A percentile compares a stretch with the other conserved stretches of the same genome.
phyloP scores from a whole-genome alignment of 2,113 vertebrate species.

The Isurus oxyrinchus region DNA sequence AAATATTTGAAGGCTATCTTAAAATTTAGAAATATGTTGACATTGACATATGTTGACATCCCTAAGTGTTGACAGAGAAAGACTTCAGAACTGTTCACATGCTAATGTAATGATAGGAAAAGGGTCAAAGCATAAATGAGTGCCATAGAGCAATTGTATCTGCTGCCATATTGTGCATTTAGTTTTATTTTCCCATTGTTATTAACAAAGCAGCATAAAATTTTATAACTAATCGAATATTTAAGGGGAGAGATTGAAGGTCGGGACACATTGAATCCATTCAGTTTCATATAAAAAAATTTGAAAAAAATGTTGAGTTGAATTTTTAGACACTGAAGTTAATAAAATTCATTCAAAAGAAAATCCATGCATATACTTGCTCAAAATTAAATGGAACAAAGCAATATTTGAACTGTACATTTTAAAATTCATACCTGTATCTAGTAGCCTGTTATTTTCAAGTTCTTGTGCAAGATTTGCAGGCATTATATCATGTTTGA shows the following conservation, averaged over 20 bases:
- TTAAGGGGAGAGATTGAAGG: not conserved
- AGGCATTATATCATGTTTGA: not conserved
- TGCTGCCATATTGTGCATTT: not conserved
- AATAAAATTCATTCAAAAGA: not conserved
- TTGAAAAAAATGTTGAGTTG: not conserved
- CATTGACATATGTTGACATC: not conserved
- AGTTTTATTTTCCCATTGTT: not conserved
- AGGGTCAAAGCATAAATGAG: not conserved
- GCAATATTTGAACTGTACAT: not conserved
- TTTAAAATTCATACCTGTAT: conserved; percentile 45
- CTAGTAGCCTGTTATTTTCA: conserved; percentile 48
- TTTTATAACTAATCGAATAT: not conserved
- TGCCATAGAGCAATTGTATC: not conserved
- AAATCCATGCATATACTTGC: not conserved
- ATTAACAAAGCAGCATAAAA: too few species aligned
- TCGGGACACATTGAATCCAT: not conserved
- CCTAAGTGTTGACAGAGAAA: not conserved
- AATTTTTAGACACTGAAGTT: not conserved
- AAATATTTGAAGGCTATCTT: not conserved
- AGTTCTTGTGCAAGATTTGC: conserved; percentile 42
- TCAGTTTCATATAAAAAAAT: not conserved
- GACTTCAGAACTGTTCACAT: not conserved
- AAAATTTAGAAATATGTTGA: not conserved
- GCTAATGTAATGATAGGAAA: not conserved
- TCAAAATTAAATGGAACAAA: not conserved